Evolutionary conservation across 2,888 invertebrate species (phyloP).

Genomic region (Andrena marginata): DNA sequence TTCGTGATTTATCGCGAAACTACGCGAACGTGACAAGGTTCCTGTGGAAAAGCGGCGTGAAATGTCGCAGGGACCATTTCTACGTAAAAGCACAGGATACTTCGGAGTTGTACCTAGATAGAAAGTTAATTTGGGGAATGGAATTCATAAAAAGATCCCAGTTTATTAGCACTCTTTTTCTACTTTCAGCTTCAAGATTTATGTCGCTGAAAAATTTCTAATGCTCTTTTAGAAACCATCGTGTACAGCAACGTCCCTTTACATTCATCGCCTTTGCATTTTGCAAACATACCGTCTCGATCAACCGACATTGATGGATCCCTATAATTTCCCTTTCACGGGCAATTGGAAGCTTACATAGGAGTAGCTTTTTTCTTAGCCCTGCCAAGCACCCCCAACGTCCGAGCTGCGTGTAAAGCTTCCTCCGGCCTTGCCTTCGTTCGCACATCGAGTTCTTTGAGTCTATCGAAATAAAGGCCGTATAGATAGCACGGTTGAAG

Average conservation of each 20-base stretch:
- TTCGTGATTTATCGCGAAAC: constrained; percentile 32
- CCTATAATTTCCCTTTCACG: constrained; percentile 34
- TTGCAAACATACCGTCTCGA: constrained; percentile 17
- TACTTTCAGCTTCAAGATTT: too few species aligned
- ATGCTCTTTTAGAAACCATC: neutral
- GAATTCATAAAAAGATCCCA: too few species aligned
- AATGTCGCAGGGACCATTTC: neutral
- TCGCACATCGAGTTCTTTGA: constrained; percentile 31
- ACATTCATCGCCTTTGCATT: neutral
- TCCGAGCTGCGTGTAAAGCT: constrained; percentile 8
- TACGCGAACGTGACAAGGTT: constrained; percentile 1
- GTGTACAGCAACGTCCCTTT: neutral
- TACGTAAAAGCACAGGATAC: neutral
- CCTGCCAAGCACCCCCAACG: constrained; percentile 17
- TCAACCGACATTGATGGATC: constrained; percentile 43
- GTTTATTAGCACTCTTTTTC: too few species aligned
- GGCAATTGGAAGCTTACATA: constrained; percentile 31
- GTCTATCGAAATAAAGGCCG: constrained; percentile 7
- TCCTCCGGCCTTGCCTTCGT: constrained; percentile 5
- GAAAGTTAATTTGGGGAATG: constrained; percentile 25
- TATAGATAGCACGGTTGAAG: neutral
- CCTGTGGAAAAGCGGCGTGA: neutral
- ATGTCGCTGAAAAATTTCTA: too few species aligned
- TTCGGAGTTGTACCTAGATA: too few species aligned
- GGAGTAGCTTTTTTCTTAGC: constrained; percentile 26